Base-by-base conservation (phyloP, 2,797 vertebrate genomes). In the Lepilemur septentrionalis region DNA sequence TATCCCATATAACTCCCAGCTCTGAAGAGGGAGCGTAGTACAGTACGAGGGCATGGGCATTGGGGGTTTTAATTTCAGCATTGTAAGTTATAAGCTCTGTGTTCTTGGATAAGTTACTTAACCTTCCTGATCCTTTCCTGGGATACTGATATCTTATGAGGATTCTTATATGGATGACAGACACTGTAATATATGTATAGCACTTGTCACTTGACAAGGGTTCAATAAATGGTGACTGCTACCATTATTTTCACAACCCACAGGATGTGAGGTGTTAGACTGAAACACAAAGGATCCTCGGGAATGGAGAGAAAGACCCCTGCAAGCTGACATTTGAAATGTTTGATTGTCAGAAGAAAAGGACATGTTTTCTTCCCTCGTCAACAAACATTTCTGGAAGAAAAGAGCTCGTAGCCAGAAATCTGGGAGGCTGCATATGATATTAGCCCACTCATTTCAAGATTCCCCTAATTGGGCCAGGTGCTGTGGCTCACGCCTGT, bases 241-340 rank as follows among this genome's bases (percentile, higher is more conserved):
- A n/a, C 25, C 10, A 23, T 92, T 91, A 91, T 91, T 94, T 89
- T 30, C 30, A 78, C 20, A 95, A 83, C 1, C 5, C 46, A 35
- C 14, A 7, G n/a, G 70, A 73, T 89, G 23, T 43, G 32, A 95
- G 2, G 20, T 55, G 25, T 83, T 75, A 43, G 32, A 78, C 23
- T 50, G 13, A 92, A 78, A 78, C 6, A 80, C 73, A 94, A 89
- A 91, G 48, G 46, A 95, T 59, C 17, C 55, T 65, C 25, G 61
- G 18, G 18, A 70, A 76, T 59, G 35, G 25, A 87, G 6, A 96
- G 41, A 94, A 76, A 96, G 17, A 89, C 3, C 32, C n/a, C 72
- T 7, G 57, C 63, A 73, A n/a, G 55, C 86, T 98, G 72, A 57
- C 76, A 78, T 82, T n/a, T 73, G 57, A 95, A 87, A 87, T 57